phyloP scores from a whole-genome alignment of 2,888 invertebrate species.

The Dilophus febrilis region DNA sequence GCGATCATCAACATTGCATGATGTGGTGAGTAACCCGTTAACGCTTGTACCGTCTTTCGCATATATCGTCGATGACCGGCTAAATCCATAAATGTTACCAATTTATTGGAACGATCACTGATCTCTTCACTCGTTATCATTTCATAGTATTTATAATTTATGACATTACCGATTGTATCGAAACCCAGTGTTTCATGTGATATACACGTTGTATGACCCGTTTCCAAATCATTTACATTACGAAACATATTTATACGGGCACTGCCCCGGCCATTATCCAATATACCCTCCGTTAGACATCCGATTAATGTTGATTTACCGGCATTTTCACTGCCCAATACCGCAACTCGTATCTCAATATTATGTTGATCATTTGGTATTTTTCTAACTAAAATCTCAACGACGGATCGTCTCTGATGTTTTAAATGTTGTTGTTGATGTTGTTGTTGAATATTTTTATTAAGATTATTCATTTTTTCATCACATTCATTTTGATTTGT shows the following conservation, averaged over 20 bases:
- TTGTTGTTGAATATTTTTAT: not conserved
- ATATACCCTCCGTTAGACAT: constrained; percentile 85
- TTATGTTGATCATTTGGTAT: constrained; percentile 75
- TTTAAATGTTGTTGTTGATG: not conserved
- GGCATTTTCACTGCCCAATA: constrained; percentile 87
- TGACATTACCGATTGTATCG: constrained; percentile 67
- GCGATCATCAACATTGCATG: constrained; percentile 77
- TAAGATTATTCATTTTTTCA: too few species aligned
- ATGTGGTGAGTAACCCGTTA: constrained; percentile 86
- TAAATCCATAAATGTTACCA: constrained; percentile 88
- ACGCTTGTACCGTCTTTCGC: constrained; percentile 84
- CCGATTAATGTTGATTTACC: constrained; percentile 96
- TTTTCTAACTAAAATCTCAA: constrained; percentile 80
- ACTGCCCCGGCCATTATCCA: constrained; percentile 89
- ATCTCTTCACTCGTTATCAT: constrained; percentile 87
- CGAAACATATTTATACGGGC: constrained; percentile 91
- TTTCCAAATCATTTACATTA: constrained; percentile 87
- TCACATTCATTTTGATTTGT: too few species aligned
- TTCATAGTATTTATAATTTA: constrained; percentile 78
- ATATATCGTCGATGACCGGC: constrained; percentile 94
- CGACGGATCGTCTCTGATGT: constrained; percentile 52
- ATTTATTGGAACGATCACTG: constrained; percentile 77
- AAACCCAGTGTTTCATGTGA: constrained; percentile 96
- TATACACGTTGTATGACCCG: constrained; percentile 86
- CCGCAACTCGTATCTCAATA: constrained; percentile 80